phyloP scores from a whole-genome alignment of 1,140 invertebrate species.

The Drosophila sucinea region DNA sequence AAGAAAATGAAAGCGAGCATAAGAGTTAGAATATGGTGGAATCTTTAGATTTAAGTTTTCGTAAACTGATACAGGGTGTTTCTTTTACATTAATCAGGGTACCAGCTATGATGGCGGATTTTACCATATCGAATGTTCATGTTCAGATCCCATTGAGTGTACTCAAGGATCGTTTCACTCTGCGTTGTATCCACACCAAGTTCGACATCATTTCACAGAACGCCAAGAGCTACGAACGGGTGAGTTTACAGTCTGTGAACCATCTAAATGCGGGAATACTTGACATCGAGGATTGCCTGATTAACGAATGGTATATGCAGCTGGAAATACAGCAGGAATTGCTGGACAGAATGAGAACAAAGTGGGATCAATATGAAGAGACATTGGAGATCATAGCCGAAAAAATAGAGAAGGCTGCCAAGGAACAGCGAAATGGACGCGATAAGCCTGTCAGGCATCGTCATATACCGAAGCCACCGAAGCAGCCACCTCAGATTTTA shows the following conservation, averaged over 20 bases:
- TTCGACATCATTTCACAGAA: conserved; percentile 64
- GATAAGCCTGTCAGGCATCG: conserved; percentile 19
- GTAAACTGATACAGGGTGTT: too few species aligned
- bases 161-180: conserved; percentile 57
- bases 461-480: conserved; percentile 47
- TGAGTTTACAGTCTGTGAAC: not conserved
- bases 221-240: conserved; percentile 61
- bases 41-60: too few species aligned
- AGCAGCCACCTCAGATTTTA: conserved; percentile 34
- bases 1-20: too few species aligned
- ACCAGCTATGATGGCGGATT: conserved; percentile 53
- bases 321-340: conserved; percentile 48
- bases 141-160: conserved; percentile 60
- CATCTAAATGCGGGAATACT: conserved; percentile 58
- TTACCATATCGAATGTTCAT: conserved; percentile 10
- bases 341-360: conserved; percentile 29
- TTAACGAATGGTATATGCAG: conserved; percentile 62
- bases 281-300: conserved; percentile 52
- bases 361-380: conserved; percentile 55
- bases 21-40: too few species aligned
- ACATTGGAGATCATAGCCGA: conserved; percentile 38
- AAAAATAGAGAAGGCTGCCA: conserved; percentile 33
- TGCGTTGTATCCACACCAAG: conserved; percentile 61
- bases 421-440: conserved; percentile 18
- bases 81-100: conserved; percentile 18